A percentile compares a stretch with the other conserved stretches of the same genome.
These are phyloP conservation scores for Azemiops feae DNA, from an alignment of 2,113 vertebrate species.

Conservation along the genomic window DNA sequence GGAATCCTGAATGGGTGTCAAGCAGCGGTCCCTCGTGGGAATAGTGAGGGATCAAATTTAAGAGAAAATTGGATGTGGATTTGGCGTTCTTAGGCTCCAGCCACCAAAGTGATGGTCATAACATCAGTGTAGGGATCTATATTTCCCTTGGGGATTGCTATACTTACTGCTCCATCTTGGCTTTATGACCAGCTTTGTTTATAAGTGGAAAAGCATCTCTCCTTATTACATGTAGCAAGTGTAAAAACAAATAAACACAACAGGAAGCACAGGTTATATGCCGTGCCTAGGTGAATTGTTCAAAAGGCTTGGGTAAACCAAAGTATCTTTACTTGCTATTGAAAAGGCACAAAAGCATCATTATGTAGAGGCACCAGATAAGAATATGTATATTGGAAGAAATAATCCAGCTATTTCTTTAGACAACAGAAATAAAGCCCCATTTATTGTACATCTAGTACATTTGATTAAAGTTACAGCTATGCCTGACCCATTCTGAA, in stretches of 20 bases:
- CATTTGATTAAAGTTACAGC: background rate
- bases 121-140: background rate
- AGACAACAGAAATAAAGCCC: background rate
- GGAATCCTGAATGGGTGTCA: background rate
- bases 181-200: background rate
- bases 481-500: background rate
- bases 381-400: background rate
- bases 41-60: background rate
- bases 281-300: background rate
- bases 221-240: background rate
- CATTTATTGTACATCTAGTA: background rate
- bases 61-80: background rate
- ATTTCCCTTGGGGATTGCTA: background rate
- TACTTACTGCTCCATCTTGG: background rate
- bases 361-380: background rate
- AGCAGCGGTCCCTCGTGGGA: background rate
- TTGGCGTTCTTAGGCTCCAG: background rate
- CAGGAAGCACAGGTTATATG: background rate
- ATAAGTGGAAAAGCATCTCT: background rate
- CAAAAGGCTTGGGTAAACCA: background rate
- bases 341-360: background rate
- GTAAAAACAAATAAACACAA: background rate
- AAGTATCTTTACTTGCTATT: background rate
- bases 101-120: background rate
- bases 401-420: background rate